A percentile compares a stretch with the other conserved stretches of the same genome.
These are phyloP conservation scores for Pseudorhiza aurosa DNA, from an alignment of 30 jellyfish, hydroid and myxozoan genomes.

Conservation along the genomic window DNA sequence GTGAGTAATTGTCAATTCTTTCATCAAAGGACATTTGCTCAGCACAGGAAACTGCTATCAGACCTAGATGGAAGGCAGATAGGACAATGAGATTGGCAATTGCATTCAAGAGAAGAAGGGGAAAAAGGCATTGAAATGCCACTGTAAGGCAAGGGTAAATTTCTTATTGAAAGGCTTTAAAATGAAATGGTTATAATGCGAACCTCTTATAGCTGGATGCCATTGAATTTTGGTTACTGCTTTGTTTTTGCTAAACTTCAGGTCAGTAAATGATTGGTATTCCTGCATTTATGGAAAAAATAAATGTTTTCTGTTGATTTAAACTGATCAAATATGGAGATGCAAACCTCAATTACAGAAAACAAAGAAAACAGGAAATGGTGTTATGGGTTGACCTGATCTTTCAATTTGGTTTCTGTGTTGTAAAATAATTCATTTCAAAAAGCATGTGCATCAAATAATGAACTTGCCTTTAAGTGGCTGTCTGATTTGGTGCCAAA, in stretches of 20 bases:
- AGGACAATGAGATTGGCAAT: background rate
- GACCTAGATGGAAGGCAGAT: conserved; percentile 49
- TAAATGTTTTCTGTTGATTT: too few species aligned
- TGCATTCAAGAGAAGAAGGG: background rate
- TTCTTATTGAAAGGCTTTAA: too few species aligned
- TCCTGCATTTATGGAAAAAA: conserved; percentile 54
- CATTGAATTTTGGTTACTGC: conserved; percentile 76
- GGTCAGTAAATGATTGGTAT: conserved; percentile 93
- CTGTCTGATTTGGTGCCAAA: conserved; percentile 94
- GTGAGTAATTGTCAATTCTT: conserved; percentile 73
- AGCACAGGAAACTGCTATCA: conserved; percentile 89
- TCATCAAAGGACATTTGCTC: conserved; percentile 90
- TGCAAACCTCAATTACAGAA: too few species aligned
- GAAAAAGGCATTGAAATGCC: too few species aligned
- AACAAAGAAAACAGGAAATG: too few species aligned
- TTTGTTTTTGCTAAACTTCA: conserved; percentile 90
- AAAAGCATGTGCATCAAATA: too few species aligned
- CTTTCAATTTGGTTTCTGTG: too few species aligned
- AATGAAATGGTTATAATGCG: background rate
- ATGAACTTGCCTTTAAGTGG: conserved; percentile 82
- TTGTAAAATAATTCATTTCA: too few species aligned
- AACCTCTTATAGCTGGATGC: conserved; percentile 94
- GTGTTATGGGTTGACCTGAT: too few species aligned
- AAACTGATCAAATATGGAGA: too few species aligned
- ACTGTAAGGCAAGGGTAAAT: too few species aligned